These are phyloP conservation scores for Megalonaias nervosa DNA, from an alignment of 1,140 invertebrate genomes.

Conservation along the genomic window DNA sequence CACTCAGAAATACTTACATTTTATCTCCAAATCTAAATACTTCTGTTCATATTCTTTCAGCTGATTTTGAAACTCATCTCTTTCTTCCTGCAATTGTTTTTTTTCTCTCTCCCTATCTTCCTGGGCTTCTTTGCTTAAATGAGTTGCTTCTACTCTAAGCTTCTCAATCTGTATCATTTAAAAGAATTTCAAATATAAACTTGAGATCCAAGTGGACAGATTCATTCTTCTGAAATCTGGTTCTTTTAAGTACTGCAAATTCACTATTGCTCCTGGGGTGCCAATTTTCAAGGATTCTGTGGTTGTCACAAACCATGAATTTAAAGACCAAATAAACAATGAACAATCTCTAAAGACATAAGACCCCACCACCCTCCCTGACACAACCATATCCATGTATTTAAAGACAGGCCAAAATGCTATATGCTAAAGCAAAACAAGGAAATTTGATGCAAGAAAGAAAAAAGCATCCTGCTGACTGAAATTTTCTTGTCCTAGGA, in stretches of 20 bases:
- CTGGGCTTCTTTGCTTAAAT: constrained; percentile 16
- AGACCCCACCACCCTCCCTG: neutral
- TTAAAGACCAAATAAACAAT: no score
- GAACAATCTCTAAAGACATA: neutral
- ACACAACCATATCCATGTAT: neutral
- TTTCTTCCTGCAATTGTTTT: constrained; percentile 31
- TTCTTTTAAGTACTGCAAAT: neutral
- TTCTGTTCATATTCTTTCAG: constrained; percentile 28
- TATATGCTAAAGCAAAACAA: neutral
- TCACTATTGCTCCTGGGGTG: neutral
- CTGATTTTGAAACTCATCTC: constrained; percentile 34
- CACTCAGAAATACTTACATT: constrained; percentile 12
- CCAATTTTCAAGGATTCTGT: neutral
- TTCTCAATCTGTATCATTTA: constrained; percentile 33
- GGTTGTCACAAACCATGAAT: neutral
- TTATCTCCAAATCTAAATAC: constrained; percentile 26
- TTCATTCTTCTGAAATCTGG: neutral
- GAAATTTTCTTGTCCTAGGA: no score
- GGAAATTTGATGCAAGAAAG: no score
- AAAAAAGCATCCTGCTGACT: no score
- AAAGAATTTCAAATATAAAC: neutral
- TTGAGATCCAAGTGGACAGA: neutral
- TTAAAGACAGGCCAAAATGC: neutral
- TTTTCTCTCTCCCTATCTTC: constrained; percentile 40
- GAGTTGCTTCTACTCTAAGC: constrained; percentile 30